A percentile compares a stretch with the other conserved stretches of the same genome.
Conservation (phyloP, 2,113 vertebrate species). For the Gymnobelideus leadbeateri region DNA sequence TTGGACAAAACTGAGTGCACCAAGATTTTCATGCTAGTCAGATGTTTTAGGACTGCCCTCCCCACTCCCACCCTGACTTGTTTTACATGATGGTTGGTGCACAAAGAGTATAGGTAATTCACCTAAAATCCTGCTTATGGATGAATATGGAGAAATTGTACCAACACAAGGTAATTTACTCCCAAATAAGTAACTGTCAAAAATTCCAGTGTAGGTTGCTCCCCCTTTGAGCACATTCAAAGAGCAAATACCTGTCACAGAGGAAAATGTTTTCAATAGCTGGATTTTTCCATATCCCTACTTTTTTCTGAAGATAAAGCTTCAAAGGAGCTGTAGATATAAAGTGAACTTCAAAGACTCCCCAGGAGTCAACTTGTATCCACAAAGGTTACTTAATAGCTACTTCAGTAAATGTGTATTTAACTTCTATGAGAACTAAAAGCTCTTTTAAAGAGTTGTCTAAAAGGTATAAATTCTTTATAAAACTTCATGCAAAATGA, state of each 20-base stretch:
- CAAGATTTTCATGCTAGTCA: neutral
- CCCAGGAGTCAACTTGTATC: neutral
- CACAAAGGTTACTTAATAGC: neutral
- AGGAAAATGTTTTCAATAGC: neutral
- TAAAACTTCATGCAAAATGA: neutral
- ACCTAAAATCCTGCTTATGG: neutral
- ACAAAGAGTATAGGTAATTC: neutral
- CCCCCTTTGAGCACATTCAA: neutral
- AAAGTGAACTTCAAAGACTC: neutral
- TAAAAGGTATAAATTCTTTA: neutral
- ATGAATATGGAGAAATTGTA: neutral
- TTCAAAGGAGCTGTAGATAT: neutral
- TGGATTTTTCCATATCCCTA: neutral
- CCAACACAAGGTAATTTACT: neutral
- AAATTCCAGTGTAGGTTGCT: neutral
- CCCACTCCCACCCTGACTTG: neutral
- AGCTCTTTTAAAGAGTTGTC: neutral
- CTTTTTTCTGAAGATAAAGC: neutral
- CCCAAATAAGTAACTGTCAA: neutral
- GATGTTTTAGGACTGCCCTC: neutral
- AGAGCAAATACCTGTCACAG: neutral
- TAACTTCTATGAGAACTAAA: neutral
- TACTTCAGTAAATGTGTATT: neutral
- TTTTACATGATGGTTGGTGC: neutral
- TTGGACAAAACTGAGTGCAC: neutral